A percentile compares a stretch with the other conserved stretches of the same genome.
phyloP scores from a whole-genome alignment of 2,113 vertebrate species.

The Ciconia boyciana region DNA sequence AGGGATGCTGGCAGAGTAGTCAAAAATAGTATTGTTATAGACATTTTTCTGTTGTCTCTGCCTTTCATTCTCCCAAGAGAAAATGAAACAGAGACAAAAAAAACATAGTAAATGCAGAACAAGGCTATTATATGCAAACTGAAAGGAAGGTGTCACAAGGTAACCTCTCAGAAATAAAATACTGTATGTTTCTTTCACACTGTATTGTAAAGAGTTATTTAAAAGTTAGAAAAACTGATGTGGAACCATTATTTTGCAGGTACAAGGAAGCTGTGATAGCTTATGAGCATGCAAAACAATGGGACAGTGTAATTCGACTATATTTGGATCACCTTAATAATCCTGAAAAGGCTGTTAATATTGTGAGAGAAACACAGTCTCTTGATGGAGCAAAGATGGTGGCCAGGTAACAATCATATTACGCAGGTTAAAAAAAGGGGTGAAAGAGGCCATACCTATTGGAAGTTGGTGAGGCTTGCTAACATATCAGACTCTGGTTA shows the following conservation, averaged over 20 bases:
- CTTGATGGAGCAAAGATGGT: constrained; percentile 98
- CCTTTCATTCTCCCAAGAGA: neutral
- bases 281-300: constrained; percentile 92
- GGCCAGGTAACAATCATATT: constrained; percentile 80
- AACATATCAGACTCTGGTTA: neutral
- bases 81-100: neutral
- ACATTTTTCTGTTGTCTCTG: neutral
- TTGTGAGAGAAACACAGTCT: constrained; percentile 93
- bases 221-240: neutral
- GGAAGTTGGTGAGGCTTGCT: neutral
- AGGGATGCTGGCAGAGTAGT: neutral
- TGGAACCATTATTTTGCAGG: constrained; percentile 58
- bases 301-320: constrained; percentile 90
- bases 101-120: neutral
- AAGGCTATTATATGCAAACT: neutral
- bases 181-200: neutral
- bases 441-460: neutral
- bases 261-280: constrained; percentile 89
- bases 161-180: neutral
- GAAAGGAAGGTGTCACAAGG: neutral
- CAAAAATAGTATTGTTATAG: neutral
- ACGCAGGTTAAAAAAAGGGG: neutral
- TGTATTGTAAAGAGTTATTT: neutral
- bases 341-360: constrained; percentile 88
- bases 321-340: constrained; percentile 93